Conservation (phyloP, 2,797 vertebrate genomes). For the Spinus pinus region DNA sequence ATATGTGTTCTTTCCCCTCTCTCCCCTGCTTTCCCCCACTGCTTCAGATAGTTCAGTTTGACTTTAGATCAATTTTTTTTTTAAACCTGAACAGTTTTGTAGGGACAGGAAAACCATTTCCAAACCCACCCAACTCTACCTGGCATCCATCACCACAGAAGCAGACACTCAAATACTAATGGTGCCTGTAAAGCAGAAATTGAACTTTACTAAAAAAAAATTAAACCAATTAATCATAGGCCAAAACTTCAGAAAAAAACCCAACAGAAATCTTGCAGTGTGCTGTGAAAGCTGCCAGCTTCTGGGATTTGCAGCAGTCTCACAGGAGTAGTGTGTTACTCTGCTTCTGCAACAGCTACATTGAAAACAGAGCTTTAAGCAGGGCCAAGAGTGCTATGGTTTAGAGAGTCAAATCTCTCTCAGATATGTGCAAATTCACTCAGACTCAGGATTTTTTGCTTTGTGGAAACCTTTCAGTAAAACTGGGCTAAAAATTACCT, state of each 20-base stretch:
- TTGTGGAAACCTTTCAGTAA: neutral
- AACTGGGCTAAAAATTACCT: neutral
- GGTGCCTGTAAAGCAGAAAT: conserved; percentile 49
- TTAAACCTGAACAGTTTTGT: neutral
- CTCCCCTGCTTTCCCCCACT: neutral
- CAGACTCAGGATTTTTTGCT: neutral
- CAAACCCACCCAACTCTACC: neutral
- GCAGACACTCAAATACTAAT: conserved; percentile 41
- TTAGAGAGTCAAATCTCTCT: neutral
- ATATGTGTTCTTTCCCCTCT: neutral
- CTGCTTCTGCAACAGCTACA: neutral
- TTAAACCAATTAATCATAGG: conserved; percentile 56
- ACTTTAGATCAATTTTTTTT: neutral
- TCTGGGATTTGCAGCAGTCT: neutral
- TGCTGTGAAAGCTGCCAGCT: neutral
- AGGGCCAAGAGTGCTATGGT: neutral
- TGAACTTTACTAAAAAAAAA: conserved; percentile 41
- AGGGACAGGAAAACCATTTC: neutral
- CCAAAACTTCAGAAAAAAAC: neutral
- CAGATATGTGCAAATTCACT: neutral
- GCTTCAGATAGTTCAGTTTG: neutral
- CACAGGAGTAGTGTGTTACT: neutral
- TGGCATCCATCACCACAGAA: conserved; percentile 27
- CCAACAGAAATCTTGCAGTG: neutral
- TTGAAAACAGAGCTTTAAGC: neutral